phyloP scores from a whole-genome alignment of 2,113 vertebrate species.

The Oncorhynchus keta region DNA sequence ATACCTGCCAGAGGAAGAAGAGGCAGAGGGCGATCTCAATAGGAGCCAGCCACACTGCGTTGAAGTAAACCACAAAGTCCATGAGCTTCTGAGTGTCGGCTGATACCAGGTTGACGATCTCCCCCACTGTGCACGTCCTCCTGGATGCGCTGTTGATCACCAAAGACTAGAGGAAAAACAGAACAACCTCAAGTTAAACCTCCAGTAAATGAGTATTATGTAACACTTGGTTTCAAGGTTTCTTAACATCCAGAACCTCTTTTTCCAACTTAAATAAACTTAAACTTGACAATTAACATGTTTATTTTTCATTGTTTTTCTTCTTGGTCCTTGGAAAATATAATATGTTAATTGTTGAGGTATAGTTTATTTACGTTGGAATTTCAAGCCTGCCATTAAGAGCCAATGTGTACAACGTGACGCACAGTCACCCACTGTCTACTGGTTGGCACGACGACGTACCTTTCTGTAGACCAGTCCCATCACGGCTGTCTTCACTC shows the following conservation, averaged over 20 bases:
- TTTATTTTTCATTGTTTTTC: not conserved
- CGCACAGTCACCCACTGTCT: not conserved
- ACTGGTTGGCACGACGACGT: slow-evolving; percentile 19
- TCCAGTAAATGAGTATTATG: not conserved
- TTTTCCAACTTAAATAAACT: not conserved
- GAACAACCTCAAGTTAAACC: not conserved
- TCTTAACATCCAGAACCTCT: not conserved
- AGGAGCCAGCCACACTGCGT: slow-evolving; percentile 81
- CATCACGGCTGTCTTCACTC: slow-evolving; percentile 79
- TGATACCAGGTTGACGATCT: slow-evolving; percentile 84
- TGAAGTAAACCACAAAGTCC: slow-evolving; percentile 82
- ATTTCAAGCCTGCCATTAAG: not conserved
- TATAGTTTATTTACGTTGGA: not conserved
- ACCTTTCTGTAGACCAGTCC: slow-evolving; percentile 89
- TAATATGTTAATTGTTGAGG: not conserved
- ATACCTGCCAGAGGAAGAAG: slow-evolving; percentile 87
- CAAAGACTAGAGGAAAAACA: slow-evolving; percentile 72
- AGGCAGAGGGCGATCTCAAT: slow-evolving; percentile 83
- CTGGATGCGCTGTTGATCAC: slow-evolving; percentile 75
- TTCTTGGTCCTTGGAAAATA: not conserved
- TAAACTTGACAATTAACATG: not conserved
- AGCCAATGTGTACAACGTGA: not conserved
- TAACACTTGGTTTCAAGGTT: not conserved
- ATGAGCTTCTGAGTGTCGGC: slow-evolving; percentile 84
- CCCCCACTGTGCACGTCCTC: slow-evolving; percentile 71